phyloP scores from a whole-genome alignment of 2,888 invertebrate genomes.

The Eurytoma californica region DNA sequence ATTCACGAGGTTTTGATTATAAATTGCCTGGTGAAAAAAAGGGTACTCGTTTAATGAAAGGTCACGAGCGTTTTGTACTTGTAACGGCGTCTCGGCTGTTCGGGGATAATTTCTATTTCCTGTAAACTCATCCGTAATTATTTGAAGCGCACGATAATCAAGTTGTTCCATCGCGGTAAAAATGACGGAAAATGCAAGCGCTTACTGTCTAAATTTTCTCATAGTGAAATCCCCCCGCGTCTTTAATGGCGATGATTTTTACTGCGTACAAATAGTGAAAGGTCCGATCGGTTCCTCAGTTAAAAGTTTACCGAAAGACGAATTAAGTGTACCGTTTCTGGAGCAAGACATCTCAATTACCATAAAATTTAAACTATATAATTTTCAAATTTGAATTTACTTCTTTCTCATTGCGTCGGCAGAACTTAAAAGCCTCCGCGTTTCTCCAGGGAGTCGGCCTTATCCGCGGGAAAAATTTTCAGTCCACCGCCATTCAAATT shows the following conservation, averaged over 20 bases:
- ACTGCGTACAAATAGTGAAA: slow-evolving; percentile 24
- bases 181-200: slow-evolving; percentile 14
- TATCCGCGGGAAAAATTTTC: no score
- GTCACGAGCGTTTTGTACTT: slow-evolving; percentile 2
- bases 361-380: no score
- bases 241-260: slow-evolving; percentile 31
- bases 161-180: slow-evolving; percentile 24
- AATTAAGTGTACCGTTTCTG: neutral
- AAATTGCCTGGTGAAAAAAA: neutral
- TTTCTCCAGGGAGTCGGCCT: no score
- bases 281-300: neutral
- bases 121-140: slow-evolving; percentile 43
- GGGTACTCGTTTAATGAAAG: slow-evolving; percentile 16
- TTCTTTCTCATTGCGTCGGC: no score
- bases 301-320: neutral
- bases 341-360: no score
- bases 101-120: slow-evolving; percentile 32
- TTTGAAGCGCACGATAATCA: slow-evolving; percentile 18
- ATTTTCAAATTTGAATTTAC: no score
- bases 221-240: slow-evolving; percentile 1
- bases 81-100: neutral
- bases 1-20: no score
- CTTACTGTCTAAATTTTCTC: slow-evolving; percentile 36
- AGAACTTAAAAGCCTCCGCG: no score
- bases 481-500: no score